phyloP scores from a whole-genome alignment of 2,888 invertebrate genomes.

The Cylindroiulus punctatus region DNA sequence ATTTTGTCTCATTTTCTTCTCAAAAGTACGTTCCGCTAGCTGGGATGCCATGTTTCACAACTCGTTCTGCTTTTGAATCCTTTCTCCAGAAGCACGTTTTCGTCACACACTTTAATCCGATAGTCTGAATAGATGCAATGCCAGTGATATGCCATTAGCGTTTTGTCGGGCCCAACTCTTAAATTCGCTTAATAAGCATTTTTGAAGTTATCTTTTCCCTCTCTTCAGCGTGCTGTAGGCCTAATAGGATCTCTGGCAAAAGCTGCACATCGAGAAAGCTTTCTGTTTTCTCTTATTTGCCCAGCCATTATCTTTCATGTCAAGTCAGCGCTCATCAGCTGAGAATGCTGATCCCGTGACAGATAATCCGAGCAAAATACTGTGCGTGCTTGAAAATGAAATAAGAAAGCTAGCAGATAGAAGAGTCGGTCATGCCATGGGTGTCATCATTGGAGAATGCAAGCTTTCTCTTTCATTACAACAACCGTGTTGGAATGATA shows the following conservation, averaged over 20 bases:
- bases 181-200: constrained; percentile 25
- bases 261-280: constrained; percentile 6
- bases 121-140: not conserved
- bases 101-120: not conserved
- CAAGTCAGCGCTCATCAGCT: constrained; percentile 32
- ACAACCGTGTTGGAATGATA: no score
- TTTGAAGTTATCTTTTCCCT: not conserved
- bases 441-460: no score
- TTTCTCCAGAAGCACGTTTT: not conserved
- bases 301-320: constrained; percentile 41
- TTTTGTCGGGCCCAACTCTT: constrained; percentile 8
- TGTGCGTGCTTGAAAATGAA: not conserved
- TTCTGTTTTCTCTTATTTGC: constrained; percentile 33
- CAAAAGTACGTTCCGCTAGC: not conserved
- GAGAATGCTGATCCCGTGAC: constrained; percentile 22
- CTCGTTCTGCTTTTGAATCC: not conserved
- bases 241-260: not conserved
- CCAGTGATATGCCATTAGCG: constrained; percentile 1
- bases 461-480: no score
- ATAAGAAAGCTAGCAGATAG: not conserved
- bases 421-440: not conserved
- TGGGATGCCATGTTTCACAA: not conserved
- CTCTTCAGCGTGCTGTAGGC: not conserved
- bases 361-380: constrained; percentile 32
- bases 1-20: not conserved